Evolutionary conservation across 2,888 invertebrate genomes (phyloP), one percentile per base, ranked within the genome.

Genomic region (Orgyia antiqua): DNA sequence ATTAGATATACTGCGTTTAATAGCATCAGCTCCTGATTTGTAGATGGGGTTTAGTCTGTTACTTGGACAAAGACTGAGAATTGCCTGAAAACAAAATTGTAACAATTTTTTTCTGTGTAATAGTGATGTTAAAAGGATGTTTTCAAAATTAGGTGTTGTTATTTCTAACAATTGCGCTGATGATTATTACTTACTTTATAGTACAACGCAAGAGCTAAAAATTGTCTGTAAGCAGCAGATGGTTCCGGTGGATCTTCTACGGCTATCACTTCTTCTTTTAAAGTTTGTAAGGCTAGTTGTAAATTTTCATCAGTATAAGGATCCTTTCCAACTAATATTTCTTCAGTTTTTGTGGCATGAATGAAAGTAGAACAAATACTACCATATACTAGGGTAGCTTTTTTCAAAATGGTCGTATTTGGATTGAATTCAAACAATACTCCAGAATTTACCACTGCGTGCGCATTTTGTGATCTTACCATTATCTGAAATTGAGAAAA

Each of bases 381-480:
- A 7, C 91, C 91, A 45, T 80, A 90, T 0, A 90, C 88, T 15
- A 92, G 77, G n/a, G 72, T 68, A 1, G 89, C 89, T 15, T 66
- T 65, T 17, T 68, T 52, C 0, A 89, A 62, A 17, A 76, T 61
- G 36, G 75, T 49, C 5, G 48, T 27, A 38, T 73, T 58, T 26
- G 37, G 75, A 29, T 78, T 55, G 10, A 92, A 54, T 62, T 89
- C 88, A 30, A 91, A 87, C 0, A 91, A 62, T 55, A 93, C 93
- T 3, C 90, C 94, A 10, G 92, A 92, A 52, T 94, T 94, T 0
- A 94, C 91, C 27, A 91, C 88, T 0, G 94, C 93, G 54, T 92
- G 92, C 0, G 93, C 89, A 56, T 91, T 93, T 75, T 93, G 92
- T 0, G 91, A 88, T 37, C 92, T 76, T 0, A 91, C 90, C 89